Percentiles rank a stretch among this genome's conserved stretches.
Evolutionary conservation across 1,140 invertebrate genomes (phyloP).

Genomic region (Saccostrea echinata): DNA sequence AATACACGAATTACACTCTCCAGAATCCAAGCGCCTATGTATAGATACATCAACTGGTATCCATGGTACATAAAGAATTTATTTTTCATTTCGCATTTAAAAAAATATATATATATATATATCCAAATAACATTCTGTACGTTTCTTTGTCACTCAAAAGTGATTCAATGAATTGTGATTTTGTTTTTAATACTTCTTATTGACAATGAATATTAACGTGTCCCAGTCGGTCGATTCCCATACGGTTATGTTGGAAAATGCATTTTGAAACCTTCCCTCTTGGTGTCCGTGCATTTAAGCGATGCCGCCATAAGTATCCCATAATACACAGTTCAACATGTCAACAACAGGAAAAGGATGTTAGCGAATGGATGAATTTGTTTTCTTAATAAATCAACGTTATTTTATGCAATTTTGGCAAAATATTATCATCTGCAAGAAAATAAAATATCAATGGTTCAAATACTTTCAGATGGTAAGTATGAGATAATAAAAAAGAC

Average conservation of each 20-base stretch:
- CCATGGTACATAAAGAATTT: too few relatives aligned
- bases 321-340: constrained; percentile 23
- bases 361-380: constrained; percentile 22
- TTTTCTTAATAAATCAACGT: neutral
- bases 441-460: neutral
- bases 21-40: too few relatives aligned
- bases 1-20: too few relatives aligned
- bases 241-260: neutral
- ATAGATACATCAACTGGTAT: too few relatives aligned
- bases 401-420: neutral
- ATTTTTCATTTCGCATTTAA: too few relatives aligned
- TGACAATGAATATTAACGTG: too few relatives aligned
- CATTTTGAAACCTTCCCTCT: neutral
- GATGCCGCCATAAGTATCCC: neutral
- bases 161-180: too few relatives aligned
- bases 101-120: too few relatives aligned
- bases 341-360: constrained; percentile 34
- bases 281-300: neutral
- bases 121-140: too few relatives aligned
- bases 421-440: neutral
- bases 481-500: neutral
- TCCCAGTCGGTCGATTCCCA: too few relatives aligned
- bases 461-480: neutral
- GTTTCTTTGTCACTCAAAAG: too few relatives aligned
- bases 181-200: too few relatives aligned